phyloP scores from a whole-genome alignment of 2,113 vertebrate genomes.

The Clinocottus analis region DNA sequence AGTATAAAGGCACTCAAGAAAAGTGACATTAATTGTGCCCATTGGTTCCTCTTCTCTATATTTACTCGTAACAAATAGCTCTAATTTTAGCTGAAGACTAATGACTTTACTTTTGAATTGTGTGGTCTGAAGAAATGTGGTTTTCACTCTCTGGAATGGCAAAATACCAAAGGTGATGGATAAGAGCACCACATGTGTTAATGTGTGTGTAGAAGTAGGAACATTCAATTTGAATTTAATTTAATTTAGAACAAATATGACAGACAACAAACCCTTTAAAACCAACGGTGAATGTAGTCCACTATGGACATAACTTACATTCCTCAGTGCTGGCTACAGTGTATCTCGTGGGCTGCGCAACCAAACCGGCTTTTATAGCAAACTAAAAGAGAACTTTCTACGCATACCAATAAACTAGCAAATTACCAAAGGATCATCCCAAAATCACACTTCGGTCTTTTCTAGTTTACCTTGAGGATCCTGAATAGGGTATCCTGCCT shows the following conservation, averaged over 20 bases:
- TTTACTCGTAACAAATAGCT: not conserved
- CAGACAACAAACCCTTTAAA: no score
- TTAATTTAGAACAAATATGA: no score
- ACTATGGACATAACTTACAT: no score
- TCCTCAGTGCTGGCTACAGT: no score
- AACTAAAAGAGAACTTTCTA: no score
- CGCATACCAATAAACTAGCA: no score
- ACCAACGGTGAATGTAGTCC: no score
- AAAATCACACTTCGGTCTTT: not conserved
- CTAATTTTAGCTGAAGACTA: not conserved
- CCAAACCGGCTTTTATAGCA: no score
- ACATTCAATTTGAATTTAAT: no score
- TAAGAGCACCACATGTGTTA: not conserved
- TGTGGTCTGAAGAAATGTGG: not conserved
- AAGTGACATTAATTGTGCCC: not conserved
- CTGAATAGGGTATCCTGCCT: not conserved
- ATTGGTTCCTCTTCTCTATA: not conserved
- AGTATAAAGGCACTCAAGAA: not conserved
- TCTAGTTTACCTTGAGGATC: not conserved
- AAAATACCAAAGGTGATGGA: slow-evolving; percentile 33
- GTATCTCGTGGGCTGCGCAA: not conserved
- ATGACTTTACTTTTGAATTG: not conserved
- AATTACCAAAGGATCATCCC: no score
- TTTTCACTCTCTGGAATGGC: slow-evolving; percentile 10
- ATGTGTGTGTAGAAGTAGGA: no score